Evolutionary conservation across 2,888 invertebrate genomes (phyloP), one percentile per base, ranked within the genome.

Genomic region (Dryocosmus kuriphilus): DNA sequence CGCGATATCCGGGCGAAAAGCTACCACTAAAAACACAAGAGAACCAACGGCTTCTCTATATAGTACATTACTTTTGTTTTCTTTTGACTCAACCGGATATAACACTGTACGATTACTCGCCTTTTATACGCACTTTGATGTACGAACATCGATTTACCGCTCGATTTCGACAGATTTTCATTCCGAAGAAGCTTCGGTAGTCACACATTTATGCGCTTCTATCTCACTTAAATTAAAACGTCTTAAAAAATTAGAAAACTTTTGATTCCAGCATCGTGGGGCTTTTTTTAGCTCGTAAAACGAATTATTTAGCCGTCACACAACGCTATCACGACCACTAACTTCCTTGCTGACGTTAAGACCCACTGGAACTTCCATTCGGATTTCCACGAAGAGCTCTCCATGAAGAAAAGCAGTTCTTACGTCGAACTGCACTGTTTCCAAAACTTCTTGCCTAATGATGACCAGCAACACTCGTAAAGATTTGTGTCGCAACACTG

Each of bases 81-180:
- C 55, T 0, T 30, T 62, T 80, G 84, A 76, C 5, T 75, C 41
- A 24, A 83, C 84, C n/a, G n/a, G n/a, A n/a, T n/a, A n/a, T n/a
- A n/a, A n/a, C n/a, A n/a, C 0, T 73, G 63, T 71, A 60, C 30
- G 24, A 84, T 38, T 74, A 85, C 71, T 61, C 57, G 67, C 32
- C 78, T 75, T n/a, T 79, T 65, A 46, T 83, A 84, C 22, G 79
- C 62, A 8, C 76, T 51, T 55, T 85, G 85, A 71, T 83, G 81
- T 9, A 83, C 51, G 62, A 80, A 83, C 3, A 84, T 41, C 0
- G 79, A 38, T 19, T 60, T 38, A 62, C 14, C 11, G 38, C 38
- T 19, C 77, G 65, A 77, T 80, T 67, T 32, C 81, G 55, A 5
- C 73, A 46, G 11, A 84, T 84, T 35, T 85, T 77, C 62, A 84